phyloP scores from a whole-genome alignment of 2,797 vertebrate genomes.

The Zonotrichia albicollis region DNA sequence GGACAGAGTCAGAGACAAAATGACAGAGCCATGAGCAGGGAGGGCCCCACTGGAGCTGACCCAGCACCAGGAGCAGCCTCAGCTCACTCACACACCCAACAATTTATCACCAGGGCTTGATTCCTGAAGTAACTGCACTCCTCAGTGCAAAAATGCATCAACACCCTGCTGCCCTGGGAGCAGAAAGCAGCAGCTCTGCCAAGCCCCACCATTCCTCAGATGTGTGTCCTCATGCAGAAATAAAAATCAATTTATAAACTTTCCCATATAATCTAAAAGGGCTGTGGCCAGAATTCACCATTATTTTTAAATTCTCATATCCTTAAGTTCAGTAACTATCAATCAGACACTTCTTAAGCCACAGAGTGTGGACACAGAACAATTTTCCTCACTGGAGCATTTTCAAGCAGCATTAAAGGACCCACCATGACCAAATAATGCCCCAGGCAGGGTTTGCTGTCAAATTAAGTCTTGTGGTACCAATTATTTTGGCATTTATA shows the following conservation, averaged over 20 bases:
- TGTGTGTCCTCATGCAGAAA: background rate
- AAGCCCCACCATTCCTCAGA: background rate
- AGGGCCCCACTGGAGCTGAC: background rate
- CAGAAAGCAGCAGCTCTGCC: background rate
- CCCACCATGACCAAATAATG: background rate
- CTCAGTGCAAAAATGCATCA: background rate
- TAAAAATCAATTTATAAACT: background rate
- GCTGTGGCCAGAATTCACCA: background rate
- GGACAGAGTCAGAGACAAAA: background rate
- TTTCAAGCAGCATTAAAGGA: background rate
- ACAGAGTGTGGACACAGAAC: background rate
- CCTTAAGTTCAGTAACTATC: background rate
- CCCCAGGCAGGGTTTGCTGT: background rate
- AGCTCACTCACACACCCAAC: background rate
- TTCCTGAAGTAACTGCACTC: background rate
- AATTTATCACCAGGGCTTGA: background rate
- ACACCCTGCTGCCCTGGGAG: background rate
- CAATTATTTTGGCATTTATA: background rate
- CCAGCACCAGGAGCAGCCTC: background rate
- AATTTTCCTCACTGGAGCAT: background rate
- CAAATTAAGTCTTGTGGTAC: background rate
- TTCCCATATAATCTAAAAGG: background rate
- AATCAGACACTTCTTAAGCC: background rate
- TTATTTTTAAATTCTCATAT: background rate
- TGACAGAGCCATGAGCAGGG: rapidly evolving